Percentiles rank a stretch among this genome's conserved stretches.
phyloP scores from a whole-genome alignment of 1,140 invertebrate genomes.

The Lordiphosa clarofinis region DNA sequence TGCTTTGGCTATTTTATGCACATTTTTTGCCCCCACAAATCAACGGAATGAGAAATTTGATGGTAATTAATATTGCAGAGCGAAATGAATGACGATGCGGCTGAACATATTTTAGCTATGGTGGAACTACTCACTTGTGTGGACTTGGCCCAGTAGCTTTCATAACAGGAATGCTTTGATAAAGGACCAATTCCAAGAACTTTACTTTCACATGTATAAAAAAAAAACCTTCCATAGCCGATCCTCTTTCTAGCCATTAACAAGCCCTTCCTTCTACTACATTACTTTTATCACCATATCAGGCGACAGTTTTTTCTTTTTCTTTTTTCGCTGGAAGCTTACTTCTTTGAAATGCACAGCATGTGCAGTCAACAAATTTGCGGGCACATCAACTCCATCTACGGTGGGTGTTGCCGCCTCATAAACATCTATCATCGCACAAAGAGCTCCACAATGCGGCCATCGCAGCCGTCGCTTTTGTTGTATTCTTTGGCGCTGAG shows the following conservation, averaged over 20 bases:
- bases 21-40: constrained; percentile 59
- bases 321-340: too few species aligned
- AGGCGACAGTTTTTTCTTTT: too few species aligned
- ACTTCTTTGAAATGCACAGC: constrained; percentile 57
- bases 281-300: too few species aligned
- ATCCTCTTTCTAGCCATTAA: too few species aligned
- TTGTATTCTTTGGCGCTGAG: constrained; percentile 32
- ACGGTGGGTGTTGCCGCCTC: constrained; percentile 71
- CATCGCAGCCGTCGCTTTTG: constrained; percentile 6
- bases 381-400: constrained; percentile 66
- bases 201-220: too few species aligned
- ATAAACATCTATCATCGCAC: constrained; percentile 75
- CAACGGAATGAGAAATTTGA: constrained; percentile 73
- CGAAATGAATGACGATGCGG: constrained; percentile 54
- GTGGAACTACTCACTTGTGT: too few species aligned
- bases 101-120: constrained; percentile 22
- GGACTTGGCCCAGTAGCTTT: too few species aligned
- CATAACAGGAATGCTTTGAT: too few species aligned
- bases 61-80: constrained; percentile 77
- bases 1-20: constrained; percentile 47
- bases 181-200: too few species aligned
- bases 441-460: constrained; percentile 42
- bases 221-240: too few species aligned
- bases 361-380: constrained; percentile 73
- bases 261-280: too few species aligned